phyloP scores from a whole-genome alignment of 2,797 vertebrate species.

The Oreochromis grahami region DNA sequence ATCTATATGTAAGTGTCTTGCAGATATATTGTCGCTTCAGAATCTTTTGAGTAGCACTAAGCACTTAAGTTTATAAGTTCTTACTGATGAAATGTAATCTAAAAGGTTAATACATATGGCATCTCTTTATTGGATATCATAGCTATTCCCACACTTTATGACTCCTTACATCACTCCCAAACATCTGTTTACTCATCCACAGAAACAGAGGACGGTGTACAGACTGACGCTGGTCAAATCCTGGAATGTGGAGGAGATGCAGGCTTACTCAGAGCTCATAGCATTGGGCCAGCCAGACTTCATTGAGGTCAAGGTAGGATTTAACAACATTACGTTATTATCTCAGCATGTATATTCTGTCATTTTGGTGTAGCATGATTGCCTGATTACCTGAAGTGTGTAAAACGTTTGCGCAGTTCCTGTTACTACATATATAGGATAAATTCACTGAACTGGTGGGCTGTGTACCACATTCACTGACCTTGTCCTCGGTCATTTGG shows the following conservation, averaged over 20 bases:
- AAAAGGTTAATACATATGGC: background rate
- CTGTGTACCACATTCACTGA: background rate
- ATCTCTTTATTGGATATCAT: background rate
- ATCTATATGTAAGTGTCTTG: background rate
- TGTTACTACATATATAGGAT: background rate
- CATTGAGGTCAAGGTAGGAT: slow-evolving; percentile 91
- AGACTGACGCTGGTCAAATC: slow-evolving; percentile 92
- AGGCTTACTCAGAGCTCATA: slow-evolving; percentile 87
- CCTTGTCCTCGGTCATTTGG: slow-evolving; percentile 7
- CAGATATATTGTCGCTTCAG: background rate
- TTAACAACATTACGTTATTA: background rate
- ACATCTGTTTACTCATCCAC: slow-evolving; percentile 52
- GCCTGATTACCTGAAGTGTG: background rate
- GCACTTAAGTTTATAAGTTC: background rate
- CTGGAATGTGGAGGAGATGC: slow-evolving; percentile 94
- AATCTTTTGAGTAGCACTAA: background rate
- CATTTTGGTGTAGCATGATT: background rate
- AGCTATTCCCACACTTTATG: background rate
- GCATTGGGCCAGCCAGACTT: slow-evolving; percentile 89
- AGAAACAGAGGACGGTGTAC: slow-evolving; percentile 94
- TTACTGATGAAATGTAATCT: background rate
- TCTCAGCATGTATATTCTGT: background rate
- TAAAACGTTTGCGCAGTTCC: background rate
- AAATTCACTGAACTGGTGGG: background rate
- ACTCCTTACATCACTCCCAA: background rate